phyloP scores from a whole-genome alignment of 2,797 vertebrate species.

The Macropus fuliginosus region DNA sequence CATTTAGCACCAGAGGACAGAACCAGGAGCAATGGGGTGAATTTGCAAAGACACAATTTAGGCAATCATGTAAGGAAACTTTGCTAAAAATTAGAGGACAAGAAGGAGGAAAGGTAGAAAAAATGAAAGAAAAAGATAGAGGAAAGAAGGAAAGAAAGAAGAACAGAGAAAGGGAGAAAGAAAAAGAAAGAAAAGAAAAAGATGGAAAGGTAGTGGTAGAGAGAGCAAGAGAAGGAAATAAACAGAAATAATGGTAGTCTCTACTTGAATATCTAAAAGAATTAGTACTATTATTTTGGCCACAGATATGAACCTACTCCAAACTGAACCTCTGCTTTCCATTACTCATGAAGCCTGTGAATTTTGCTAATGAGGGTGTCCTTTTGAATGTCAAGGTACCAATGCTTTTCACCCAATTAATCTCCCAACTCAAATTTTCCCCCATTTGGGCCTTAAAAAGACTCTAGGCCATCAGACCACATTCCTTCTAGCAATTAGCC shows the following conservation, averaged over 20 bases:
- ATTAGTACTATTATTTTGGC: not conserved
- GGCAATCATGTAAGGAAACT: not conserved
- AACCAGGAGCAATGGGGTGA: not conserved
- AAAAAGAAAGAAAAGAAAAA: too few species aligned
- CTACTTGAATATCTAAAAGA: not conserved
- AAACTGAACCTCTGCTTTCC: not conserved
- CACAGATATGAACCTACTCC: not conserved
- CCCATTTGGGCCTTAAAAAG: slow-evolving; percentile 62
- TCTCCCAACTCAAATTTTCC: slow-evolving; percentile 71
- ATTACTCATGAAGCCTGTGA: slow-evolving; percentile 1
- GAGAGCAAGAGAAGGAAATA: not conserved
- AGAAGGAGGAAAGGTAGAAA: not conserved
- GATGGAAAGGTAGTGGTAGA: not conserved
- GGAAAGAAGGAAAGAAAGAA: not conserved
- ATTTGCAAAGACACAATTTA: not conserved
- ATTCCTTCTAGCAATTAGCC: slow-evolving; percentile 76
- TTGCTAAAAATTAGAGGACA: not conserved
- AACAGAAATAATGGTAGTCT: slow-evolving; percentile 1
- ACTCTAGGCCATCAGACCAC: slow-evolving; percentile 63
- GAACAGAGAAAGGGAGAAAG: too few species aligned
- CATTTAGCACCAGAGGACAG: not conserved
- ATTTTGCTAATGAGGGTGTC: slow-evolving; percentile 62
- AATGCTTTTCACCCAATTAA: slow-evolving; percentile 77
- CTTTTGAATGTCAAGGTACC: slow-evolving; percentile 75
- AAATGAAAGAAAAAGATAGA: not conserved